A percentile compares a stretch with the other conserved stretches of the same genome.
phyloP scores from a whole-genome alignment of 64 coral and sea anemone species.

The Orbicella faveolata region DNA sequence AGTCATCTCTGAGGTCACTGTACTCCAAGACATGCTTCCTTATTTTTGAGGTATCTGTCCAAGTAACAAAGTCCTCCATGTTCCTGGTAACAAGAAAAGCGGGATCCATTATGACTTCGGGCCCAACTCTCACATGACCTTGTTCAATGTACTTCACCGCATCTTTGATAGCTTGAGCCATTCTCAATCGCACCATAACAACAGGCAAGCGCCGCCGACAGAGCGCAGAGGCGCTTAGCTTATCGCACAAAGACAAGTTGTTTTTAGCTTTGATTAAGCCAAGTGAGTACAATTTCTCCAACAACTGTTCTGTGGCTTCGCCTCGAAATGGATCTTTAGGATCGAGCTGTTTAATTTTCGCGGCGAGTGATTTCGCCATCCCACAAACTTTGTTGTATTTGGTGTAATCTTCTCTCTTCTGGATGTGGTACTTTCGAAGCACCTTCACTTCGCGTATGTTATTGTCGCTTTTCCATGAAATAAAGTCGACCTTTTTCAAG shows the following conservation, averaged over 20 bases:
- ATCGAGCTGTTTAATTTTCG: conserved; percentile 87
- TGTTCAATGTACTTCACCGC: conserved; percentile 97
- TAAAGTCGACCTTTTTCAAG: conserved; percentile 98
- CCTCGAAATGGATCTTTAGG: conserved; percentile 81
- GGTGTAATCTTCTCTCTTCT: conserved; percentile 95
- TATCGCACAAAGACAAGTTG: conserved; percentile 79
- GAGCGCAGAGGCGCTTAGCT: conserved; percentile 70
- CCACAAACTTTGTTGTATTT: conserved; percentile 92
- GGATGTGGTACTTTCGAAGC: conserved; percentile 95
- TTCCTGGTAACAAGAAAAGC: conserved; percentile 93
- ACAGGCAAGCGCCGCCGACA: conserved; percentile 88
- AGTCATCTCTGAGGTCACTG: conserved; percentile 94
- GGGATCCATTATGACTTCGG: conserved; percentile 93
- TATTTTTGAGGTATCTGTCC: conserved; percentile 98
- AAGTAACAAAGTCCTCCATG: conserved; percentile 99
- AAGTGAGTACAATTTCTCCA: conserved; percentile 90
- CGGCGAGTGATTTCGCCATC: conserved; percentile 64
- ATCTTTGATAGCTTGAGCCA: conserved; percentile 91
- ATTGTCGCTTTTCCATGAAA: conserved; percentile 94
- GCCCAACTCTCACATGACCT: conserved; percentile 90
- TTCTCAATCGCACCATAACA: conserved; percentile 81
- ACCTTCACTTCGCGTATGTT: conserved; percentile 91
- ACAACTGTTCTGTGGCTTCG: conserved; percentile 83
- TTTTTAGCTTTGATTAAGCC: conserved; percentile 84
- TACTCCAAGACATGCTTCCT: conserved; percentile 98